These are phyloP conservation scores for Corythaeola cristata DNA, from an alignment of 2,113 vertebrate genomes.

Conservation along the genomic window DNA sequence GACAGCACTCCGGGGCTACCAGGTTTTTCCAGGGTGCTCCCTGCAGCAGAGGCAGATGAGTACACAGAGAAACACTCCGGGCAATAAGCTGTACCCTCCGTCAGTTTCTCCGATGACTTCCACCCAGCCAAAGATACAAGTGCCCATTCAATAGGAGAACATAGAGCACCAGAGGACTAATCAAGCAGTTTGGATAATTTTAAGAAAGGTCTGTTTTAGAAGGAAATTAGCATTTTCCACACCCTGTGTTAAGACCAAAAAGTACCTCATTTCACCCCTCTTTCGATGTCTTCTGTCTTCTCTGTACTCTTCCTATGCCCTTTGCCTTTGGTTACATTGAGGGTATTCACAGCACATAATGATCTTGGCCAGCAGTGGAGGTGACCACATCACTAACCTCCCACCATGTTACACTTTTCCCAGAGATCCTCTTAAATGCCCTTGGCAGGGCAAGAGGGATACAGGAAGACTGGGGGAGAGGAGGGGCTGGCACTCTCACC, in stretches of 20 bases:
- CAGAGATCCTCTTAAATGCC: neutral
- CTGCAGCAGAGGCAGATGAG: neutral
- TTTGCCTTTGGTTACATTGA: neutral
- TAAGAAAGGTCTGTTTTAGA: neutral
- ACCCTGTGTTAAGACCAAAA: neutral
- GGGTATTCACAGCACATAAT: neutral
- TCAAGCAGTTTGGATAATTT: neutral
- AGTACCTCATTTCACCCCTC: neutral
- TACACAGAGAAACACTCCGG: neutral
- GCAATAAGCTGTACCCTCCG: neutral
- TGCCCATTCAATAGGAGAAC: neutral
- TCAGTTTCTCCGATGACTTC: neutral
- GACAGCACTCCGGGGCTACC: neutral
- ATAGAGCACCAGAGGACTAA: neutral
- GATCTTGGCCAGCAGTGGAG: neutral
- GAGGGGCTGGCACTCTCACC: constrained; percentile 73
- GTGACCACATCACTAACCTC: neutral
- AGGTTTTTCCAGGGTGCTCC: neutral
- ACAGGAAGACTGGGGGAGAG: neutral
- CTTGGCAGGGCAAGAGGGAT: neutral
- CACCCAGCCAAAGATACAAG: neutral
- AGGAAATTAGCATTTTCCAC: neutral
- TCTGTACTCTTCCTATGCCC: neutral
- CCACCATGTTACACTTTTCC: neutral
- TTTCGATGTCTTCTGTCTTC: neutral